A percentile compares a stretch with the other conserved stretches of the same genome.
Evolutionary conservation across 2,113 vertebrate species (phyloP).

Genomic region (Saguinus midas): DNA sequence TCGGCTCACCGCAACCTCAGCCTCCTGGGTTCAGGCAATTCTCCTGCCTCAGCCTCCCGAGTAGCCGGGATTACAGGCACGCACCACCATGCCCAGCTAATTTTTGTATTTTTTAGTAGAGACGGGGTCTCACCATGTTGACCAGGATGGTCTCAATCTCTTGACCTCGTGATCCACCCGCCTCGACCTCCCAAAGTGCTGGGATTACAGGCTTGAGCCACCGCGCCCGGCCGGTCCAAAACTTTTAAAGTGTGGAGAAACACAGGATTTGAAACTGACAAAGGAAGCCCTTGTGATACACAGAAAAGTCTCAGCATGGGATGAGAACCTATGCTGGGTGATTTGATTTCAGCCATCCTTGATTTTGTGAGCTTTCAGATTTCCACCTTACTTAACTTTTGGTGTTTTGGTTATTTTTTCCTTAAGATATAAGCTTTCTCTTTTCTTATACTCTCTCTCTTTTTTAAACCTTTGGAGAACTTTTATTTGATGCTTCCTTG

Average conservation of each 20-base stretch:
- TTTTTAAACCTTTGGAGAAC: background rate
- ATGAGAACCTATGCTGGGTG: background rate
- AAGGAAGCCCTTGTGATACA: background rate
- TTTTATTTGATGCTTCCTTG: background rate
- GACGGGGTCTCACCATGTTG: too few relatives aligned
- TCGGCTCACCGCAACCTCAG: too few relatives aligned
- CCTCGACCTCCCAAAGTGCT: too few relatives aligned
- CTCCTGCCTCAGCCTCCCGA: too few relatives aligned
- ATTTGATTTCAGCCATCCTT: background rate
- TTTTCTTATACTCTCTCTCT: too few relatives aligned
- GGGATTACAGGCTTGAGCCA: too few relatives aligned
- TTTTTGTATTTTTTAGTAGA: too few relatives aligned
- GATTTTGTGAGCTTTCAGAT: background rate
- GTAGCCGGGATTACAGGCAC: too few relatives aligned
- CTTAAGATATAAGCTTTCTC: background rate
- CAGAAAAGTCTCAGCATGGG: background rate
- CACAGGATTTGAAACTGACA: background rate
- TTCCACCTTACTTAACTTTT: background rate
- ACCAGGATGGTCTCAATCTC: too few relatives aligned
- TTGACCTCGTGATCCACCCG: too few relatives aligned
- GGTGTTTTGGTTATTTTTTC: background rate
- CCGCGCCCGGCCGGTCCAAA: background rate
- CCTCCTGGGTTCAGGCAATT: too few relatives aligned
- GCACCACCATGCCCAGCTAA: too few relatives aligned
- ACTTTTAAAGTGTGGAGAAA: background rate